Conservation (phyloP, 23 tunicate genomes). For the Trididemnum miniatum region DNA sequence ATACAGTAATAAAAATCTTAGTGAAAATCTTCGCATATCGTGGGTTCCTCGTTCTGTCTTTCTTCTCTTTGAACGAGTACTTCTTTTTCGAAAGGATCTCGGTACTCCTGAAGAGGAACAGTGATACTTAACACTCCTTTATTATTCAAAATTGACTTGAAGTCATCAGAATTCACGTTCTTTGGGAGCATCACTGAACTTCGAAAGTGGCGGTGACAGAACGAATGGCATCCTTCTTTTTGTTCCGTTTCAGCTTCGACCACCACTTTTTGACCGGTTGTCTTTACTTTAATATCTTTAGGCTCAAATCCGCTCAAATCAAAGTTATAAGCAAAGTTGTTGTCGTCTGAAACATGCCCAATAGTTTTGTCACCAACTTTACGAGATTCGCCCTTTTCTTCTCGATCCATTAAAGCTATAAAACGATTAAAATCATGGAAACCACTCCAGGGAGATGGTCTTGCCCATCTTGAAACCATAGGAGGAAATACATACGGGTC, state of each 20-base stretch:
- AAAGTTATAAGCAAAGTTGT: conserved; percentile 24
- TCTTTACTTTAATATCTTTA: conserved; percentile 36
- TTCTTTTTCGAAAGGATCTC: not conserved
- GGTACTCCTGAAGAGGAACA: conserved; percentile 37
- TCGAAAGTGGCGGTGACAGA: conserved; percentile 47
- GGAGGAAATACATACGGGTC: not conserved
- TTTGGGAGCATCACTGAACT: conserved; percentile 50
- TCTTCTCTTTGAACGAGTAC: not conserved
- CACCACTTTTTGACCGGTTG: conserved; percentile 48
- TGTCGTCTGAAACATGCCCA: conserved; percentile 27
- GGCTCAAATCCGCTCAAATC: conserved; percentile 40
- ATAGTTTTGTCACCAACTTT: not conserved
- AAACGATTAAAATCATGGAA: not conserved
- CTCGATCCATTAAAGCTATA: not conserved
- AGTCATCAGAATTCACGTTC: conserved; percentile 38
- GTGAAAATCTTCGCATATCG: no score
- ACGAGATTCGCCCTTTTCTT: not conserved
- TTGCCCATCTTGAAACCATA: conserved; percentile 5
- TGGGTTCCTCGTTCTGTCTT: not conserved
- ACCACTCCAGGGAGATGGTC: not conserved
- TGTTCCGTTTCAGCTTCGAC: conserved; percentile 44
- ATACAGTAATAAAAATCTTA: no score
- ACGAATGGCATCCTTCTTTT: conserved; percentile 32
- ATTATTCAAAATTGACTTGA: conserved; percentile 34
- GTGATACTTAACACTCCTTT: conserved; percentile 47